These are phyloP conservation scores for Ptyas mucosa DNA, from an alignment of 2,113 vertebrate species.

Conservation along the genomic window DNA sequence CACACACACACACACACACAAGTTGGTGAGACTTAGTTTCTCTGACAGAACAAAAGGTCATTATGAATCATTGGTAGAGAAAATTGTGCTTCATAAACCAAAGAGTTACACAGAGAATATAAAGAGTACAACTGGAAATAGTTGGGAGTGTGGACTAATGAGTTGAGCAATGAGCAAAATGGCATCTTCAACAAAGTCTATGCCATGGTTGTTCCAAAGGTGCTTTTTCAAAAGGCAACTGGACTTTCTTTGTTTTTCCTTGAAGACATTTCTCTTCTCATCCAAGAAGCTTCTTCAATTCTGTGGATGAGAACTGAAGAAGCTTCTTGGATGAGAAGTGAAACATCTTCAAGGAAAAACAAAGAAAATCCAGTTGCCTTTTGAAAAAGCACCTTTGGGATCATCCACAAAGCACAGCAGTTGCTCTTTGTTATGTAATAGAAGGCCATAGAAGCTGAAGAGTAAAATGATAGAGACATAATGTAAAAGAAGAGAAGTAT, in stretches of 20 bases:
- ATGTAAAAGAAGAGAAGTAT: background rate
- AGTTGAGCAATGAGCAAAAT: background rate
- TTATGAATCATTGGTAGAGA: background rate
- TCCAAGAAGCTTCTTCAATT: background rate
- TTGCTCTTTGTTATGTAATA: background rate
- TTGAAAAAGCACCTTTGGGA: background rate
- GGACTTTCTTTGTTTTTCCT: background rate
- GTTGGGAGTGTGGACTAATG: background rate
- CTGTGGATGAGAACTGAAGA: background rate
- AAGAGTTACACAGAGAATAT: background rate
- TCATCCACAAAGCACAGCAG: background rate
- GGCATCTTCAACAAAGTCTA: background rate
- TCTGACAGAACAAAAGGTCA: background rate
- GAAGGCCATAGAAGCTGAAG: background rate
- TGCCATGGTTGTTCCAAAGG: background rate
- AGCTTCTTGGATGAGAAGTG: too few relatives aligned
- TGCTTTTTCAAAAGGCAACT: background rate
- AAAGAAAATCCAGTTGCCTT: too few relatives aligned
- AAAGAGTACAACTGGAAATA: background rate
- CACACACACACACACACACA: background rate
- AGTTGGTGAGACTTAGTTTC: background rate
- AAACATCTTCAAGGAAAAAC: too few relatives aligned
- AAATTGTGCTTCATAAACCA: background rate
- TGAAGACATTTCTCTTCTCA: background rate
- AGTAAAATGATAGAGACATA: background rate